Base-by-base conservation (phyloP, 2,113 vertebrate genomes). In the Pedionomus torquatus region DNA sequence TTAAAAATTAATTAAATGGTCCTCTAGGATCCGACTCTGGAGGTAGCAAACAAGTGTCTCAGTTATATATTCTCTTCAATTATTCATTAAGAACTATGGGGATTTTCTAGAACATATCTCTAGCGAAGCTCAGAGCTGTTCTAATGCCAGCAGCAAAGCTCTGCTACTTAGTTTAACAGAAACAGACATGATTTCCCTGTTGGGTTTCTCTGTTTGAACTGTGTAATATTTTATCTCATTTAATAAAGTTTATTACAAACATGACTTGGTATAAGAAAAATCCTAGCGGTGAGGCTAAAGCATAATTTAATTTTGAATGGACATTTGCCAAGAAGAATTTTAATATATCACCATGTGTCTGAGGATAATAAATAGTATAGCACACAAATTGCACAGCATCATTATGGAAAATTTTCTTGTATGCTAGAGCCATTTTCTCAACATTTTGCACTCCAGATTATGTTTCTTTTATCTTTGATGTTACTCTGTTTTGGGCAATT, bases 1-100 rank as follows among this genome's bases (percentile, higher is more conserved):
- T 97, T 96, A 95, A 96, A 96, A 97, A 93, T 94, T 92, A 94
- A 96, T 97, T 76, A 90, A 96, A 64, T 91, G 74, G 77, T 91
- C 95, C 90, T 94, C 46, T 39, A 95, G 95, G 93, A 96, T 72
- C 81, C 66, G 57, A 2, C 86, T 96, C 86, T 89, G 83, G 86
- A 84, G 72, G 88, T 51, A 80, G 95, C 77, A 92, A 96, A 93
- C 83, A 82, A 94, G 74, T 26, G 0, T 91, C 77, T 83, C 9
- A 0, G 33, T 94, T 95, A 91, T 95, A 72, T 85, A 83, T 87
- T 63, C 54, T 74, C 81, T 94, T 96, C 86, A 97, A 96, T 96
- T 96, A 96, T 97, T 97, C 83, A 96, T 97, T 70, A 80, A 72
- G 74, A 94, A 24, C 86, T 75, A 55, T 4, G 21, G 83, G 81